A percentile compares a stretch with the other conserved stretches of the same genome.
Evolutionary conservation across 2,113 vertebrate genomes (phyloP).

Genomic region (Pogonocichla stellata): DNA sequence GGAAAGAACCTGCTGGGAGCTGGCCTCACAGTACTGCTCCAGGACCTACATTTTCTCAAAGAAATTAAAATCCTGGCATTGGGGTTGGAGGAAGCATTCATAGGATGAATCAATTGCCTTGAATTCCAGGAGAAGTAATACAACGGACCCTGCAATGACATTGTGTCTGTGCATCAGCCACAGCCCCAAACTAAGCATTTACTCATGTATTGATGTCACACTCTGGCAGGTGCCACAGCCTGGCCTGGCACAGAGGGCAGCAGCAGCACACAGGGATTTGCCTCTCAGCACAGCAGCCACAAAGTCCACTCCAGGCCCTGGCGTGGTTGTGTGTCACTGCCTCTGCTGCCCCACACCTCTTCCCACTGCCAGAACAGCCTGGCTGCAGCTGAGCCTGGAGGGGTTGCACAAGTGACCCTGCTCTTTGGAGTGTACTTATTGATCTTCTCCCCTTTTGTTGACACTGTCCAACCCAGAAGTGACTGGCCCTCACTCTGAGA

Average conservation of each 20-base stretch:
- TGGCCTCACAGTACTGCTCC: not conserved
- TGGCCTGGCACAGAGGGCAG: not conserved
- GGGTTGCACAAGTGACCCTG: slow-evolving; percentile 43
- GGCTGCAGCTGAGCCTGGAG: not conserved
- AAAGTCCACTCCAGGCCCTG: not conserved
- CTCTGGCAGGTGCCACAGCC: not conserved
- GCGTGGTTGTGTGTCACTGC: not conserved
- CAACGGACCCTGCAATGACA: not conserved
- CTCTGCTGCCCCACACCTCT: not conserved
- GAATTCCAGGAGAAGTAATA: not conserved
- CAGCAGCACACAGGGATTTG: not conserved
- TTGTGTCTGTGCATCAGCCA: not conserved
- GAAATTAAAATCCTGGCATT: not conserved
- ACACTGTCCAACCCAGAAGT: not conserved
- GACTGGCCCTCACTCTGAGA: not conserved
- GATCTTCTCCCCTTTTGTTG: slow-evolving; percentile 28
- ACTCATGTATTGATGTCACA: not conserved
- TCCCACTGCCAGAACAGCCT: not conserved
- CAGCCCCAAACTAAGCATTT: not conserved
- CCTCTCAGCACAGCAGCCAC: not conserved
- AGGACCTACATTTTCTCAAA: not conserved
- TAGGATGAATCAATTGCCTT: not conserved
- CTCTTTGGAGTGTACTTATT: slow-evolving; percentile 36
- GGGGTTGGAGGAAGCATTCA: not conserved
- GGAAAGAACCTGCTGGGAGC: not conserved